Base-by-base conservation (phyloP, 2,888 invertebrate species). In the Trachelus tabidus region DNA sequence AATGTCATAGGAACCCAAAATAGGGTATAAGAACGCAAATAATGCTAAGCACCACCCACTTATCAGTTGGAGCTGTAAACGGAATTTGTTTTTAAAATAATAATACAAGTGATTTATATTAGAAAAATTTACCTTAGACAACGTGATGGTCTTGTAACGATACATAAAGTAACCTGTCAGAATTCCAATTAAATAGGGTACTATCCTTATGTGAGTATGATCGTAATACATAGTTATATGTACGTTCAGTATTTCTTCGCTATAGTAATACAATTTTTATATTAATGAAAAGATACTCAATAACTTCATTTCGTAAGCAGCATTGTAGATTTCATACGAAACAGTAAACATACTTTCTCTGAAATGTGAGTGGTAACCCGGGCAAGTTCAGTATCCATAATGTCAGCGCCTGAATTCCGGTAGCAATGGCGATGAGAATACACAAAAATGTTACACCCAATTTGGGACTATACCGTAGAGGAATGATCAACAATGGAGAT, bases 401-500 rank as follows among this genome's bases (percentile, higher is more conserved):
- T 2, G 82, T 84, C 69, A 78, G 37, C n/a, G 80, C 82, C 23
- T 84, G 81, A 31, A 76, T 76, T 12, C 76, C 12, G 1, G 82
- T 33, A 1, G 81, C 69, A 35, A 76, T 71, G 23, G 75, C 35
- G 15, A 80, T 69, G 4, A 78, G 69, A 9, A 71, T n/a, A 4
- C 34, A 69, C 37, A 81, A 68, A 6, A 80, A 35, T 15, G 71
- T 34, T 23, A 79, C 76, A 30, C 84, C 83, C 12, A 77, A n/a
- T 4, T 76, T 79, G 11, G 79, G 79, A 33, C 73, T 79, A 0
- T 68, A 37, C 74, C 79, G 76, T 2, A 79, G 40, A 11, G 85
- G 80, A 33, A 89, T 82, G 35, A 91, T 81, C 3, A 95, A 88
- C 4, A 94, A 85, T 1, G 95, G 94, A 12, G 94, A 94, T 4